phyloP scores from a whole-genome alignment of 2,797 vertebrate genomes.

The Peromyscus melanophrys region DNA sequence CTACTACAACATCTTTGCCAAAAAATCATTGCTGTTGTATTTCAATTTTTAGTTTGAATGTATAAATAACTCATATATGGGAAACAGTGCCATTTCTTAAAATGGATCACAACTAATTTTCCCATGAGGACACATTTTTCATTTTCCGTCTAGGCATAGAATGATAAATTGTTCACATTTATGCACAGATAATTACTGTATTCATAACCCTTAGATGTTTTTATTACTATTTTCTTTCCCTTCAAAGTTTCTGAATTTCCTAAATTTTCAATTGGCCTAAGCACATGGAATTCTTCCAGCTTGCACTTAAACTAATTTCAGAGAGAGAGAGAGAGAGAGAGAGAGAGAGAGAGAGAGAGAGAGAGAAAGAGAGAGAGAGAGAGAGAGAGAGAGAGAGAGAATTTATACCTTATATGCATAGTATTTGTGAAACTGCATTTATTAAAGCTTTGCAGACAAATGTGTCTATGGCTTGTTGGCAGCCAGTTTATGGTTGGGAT shows the following conservation, averaged over 20 bases:
- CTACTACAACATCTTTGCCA: neutral
- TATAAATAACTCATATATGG: constrained; percentile 3
- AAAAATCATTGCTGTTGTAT: constrained; percentile 48
- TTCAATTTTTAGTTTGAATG: neutral
- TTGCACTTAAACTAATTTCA: constrained; percentile 75
- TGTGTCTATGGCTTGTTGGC: neutral
- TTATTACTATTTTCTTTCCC: constrained; percentile 77
- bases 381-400: constrained; percentile 27
- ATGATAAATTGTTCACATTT: constrained; percentile 70
- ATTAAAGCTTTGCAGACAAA: constrained; percentile 71
- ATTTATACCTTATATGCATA: constrained; percentile 63
- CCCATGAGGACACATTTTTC: constrained; percentile 12
- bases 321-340: neutral
- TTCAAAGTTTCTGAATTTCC: constrained; percentile 66
- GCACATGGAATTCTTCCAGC: constrained; percentile 58
- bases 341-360: neutral
- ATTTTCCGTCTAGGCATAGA: constrained; percentile 55
- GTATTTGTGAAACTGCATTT: constrained; percentile 63
- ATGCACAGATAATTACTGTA: constrained; percentile 67
- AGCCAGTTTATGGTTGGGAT: constrained; percentile 48
- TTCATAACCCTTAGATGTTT: constrained; percentile 66
- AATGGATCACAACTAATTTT: constrained; percentile 60
- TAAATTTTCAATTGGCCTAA: constrained; percentile 67
- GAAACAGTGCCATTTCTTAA: constrained; percentile 49
- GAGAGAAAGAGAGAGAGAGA: constrained; percentile 24